Base-by-base conservation (phyloP, 1,140 invertebrate genomes). In the Dufourea novaeangliae region DNA sequence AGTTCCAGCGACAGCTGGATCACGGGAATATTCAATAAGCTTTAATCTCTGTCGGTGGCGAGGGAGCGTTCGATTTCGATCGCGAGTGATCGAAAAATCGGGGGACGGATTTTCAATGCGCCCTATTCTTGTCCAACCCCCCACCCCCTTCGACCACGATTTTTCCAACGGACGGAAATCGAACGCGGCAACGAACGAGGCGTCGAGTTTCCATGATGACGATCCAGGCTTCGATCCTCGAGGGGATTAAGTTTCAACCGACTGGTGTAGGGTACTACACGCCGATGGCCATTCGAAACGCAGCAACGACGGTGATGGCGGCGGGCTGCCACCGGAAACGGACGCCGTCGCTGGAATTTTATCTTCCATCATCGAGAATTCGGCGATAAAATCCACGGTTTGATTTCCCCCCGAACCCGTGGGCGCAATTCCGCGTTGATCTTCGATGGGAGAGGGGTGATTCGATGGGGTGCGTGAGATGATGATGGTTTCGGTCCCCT, bases 191-290 rank as follows among this genome's bases (percentile, higher is more conserved):
- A 25, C 22, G 54, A 37, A 62, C 50, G 56, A 32, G 14, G 22
- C 57, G 74, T 76, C 29, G 52, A 14, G 39, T 76, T 70, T 29
- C 56, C 56, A 20, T 14, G 20, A 52, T 39, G 39, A 61, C 54
- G 22, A 52, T 46, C 74, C 6, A 37, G 29, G 6, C 71, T 46
- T 17, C 17, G 41, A 7, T 20, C 46, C 25, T 50, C 64, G 17
- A 37, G 0, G 56, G 74, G 41, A 76, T 76, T 76, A 61, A 22
- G 66, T 69, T 61, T 70, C 72, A 67, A 67, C 22, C n/a, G n/a
- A n/a, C n/a, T n/a, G n/a, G n/a, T n/a, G n/a, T n/a, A 11, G 50
- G 61, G 34, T 25, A 25, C n/a, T n/a, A n/a, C 14, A 29, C 39
- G 11, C 2, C 46, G 27, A 14, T 17, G 37, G 34, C 27, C 17